Conservation (phyloP, 2,888 invertebrate species). For the Lamellibrachia satsuma region DNA sequence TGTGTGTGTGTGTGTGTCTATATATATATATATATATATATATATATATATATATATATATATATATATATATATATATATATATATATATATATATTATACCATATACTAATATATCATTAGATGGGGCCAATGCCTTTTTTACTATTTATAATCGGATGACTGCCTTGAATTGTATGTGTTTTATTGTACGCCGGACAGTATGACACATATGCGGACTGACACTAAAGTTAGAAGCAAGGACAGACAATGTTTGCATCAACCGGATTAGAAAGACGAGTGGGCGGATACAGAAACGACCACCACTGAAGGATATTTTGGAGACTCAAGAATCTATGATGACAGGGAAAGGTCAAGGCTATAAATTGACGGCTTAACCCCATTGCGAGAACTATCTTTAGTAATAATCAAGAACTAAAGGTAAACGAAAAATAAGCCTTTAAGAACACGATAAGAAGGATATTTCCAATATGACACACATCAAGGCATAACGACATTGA, state of each 20-base stretch:
- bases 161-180: not conserved
- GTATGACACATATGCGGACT: not conserved
- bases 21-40: conserved; percentile 22
- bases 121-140: not conserved
- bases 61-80: not conserved
- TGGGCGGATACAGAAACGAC: not conserved
- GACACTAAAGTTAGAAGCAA: not conserved
- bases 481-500: not conserved
- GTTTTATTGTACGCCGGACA: not conserved
- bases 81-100: not conserved
- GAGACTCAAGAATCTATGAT: not conserved
- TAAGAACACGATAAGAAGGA: not conserved
- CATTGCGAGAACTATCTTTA: not conserved
- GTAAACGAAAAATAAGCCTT: not conserved
- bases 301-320: not conserved
- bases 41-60: conserved; percentile 12
- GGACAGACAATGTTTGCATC: not conserved
- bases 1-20: no score
- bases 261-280: not conserved
- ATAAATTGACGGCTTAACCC: not conserved
- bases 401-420: not conserved
- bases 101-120: not conserved
- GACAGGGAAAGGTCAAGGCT: not conserved
- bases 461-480: not conserved
- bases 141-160: no score